These are phyloP conservation scores for Papilio protenor DNA, from an alignment of 2,888 invertebrate species.

Conservation along the genomic window DNA sequence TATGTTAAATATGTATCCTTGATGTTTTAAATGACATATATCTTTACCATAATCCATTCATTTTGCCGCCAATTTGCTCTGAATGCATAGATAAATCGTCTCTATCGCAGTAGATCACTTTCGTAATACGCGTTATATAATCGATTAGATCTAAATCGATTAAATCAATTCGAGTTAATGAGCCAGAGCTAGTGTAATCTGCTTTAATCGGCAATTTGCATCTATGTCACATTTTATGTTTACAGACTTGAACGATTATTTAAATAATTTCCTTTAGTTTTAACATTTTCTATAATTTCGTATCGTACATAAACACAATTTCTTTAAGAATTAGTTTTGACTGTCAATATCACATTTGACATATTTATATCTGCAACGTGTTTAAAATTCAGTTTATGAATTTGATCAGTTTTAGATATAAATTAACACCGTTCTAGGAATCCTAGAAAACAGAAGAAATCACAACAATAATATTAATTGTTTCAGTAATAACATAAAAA, in stretches of 20 bases:
- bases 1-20: background rate
- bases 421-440: too few species aligned
- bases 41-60: background rate
- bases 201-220: background rate
- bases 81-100: background rate
- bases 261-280: background rate
- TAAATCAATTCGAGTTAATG: conserved; percentile 16
- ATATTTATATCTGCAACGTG: too few species aligned
- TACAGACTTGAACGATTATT: background rate
- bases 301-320: background rate
- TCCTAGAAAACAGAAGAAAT: too few species aligned
- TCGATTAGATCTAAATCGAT: conserved; percentile 19
- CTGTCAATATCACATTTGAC: too few species aligned
- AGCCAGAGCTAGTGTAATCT: conserved; percentile 4
- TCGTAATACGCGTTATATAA: conserved; percentile 4
- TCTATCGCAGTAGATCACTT: background rate
- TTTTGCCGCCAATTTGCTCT: background rate
- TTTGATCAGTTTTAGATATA: too few species aligned
- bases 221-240: background rate
- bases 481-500: too few species aligned
- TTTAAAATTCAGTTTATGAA: too few species aligned
- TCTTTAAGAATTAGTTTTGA: too few species aligned
- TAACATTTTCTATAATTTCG: background rate
- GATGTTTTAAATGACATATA: background rate
- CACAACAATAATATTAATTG: too few species aligned